Conservation (phyloP, 2,797 vertebrate genomes). For the Pangasius macronema region DNA sequence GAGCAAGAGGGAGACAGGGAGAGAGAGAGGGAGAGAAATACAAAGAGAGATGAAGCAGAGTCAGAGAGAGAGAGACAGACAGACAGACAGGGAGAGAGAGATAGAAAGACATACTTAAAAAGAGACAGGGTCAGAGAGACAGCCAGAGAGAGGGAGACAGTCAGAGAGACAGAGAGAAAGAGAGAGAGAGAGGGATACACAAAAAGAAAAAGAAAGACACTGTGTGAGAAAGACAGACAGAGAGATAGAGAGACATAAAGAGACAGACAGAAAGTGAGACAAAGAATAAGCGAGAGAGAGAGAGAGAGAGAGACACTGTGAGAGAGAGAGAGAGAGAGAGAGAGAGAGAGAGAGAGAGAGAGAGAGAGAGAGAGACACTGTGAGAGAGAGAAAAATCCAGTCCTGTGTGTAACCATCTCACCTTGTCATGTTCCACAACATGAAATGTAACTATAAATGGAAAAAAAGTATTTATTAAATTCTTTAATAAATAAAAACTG, state of each 20-base stretch:
- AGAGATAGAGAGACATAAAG: neutral
- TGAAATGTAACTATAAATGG: neutral
- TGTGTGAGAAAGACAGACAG: neutral
- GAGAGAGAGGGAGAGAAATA: too few relatives aligned
- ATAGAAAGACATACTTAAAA: too few relatives aligned
- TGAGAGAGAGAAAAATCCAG: neutral
- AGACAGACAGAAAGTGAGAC: neutral
- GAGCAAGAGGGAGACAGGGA: too few relatives aligned
- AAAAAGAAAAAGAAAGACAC: too few relatives aligned
- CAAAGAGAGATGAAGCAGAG: neutral
- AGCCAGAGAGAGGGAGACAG: too few relatives aligned
- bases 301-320: neutral
- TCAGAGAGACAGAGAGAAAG: too few relatives aligned
- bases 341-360: neutral
- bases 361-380: neutral
- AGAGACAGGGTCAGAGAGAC: too few relatives aligned
- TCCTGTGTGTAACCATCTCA: neutral
- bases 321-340: neutral
- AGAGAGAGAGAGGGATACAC: too few relatives aligned
- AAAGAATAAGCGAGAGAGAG: neutral
- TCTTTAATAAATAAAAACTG: too few relatives aligned
- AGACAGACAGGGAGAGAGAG: too few relatives aligned
- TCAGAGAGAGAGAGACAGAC: too few relatives aligned
- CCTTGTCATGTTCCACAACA: neutral
- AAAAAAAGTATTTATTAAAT: neutral